Evolutionary conservation across 2,797 vertebrate species (phyloP), one percentile per base, ranked within the genome.

Genomic region (Enteromius mattozi): DNA sequence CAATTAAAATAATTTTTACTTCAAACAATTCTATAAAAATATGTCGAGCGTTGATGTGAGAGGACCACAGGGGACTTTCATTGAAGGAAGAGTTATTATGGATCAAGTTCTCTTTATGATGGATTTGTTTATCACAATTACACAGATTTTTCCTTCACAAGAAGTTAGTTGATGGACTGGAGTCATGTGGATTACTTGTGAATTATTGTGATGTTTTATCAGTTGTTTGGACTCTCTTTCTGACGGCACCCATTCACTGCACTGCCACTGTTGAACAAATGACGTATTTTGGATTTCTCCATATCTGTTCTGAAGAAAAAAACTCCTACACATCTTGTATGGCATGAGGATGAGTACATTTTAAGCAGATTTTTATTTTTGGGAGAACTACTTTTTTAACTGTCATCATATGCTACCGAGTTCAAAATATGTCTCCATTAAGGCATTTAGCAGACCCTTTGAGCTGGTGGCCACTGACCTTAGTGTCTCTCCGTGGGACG

Each of bases 401-500:
- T 30, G 33, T 33, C 16, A 51, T 33, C 6, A 74, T 54, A 75
- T 74, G 8, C 71, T 7, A 35, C 27, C 17, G 35, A 54, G 51
- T 75, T 5, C 51, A 35, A 75, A 51, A 75, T 6, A 8, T 35
- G 47, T 72, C 45, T 72, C 2, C 16, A 72, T 33, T 49, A 72
- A 6, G 17, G 14, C 4, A 42, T 59, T 42, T 19, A 30, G 16
- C n/a, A 33, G 51, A 63, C 9, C 1, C 35, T 27, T 30, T 24
- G 4, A 24, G 2, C 45, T 27, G 33, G 45, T 68, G 33, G 17
- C 17, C 19, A 21, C 75, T 61, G 33, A 87, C 86, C 84, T 78
- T 49, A 35, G 35, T 27, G 37, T 75, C 68, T 76, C 63, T 89
- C 71, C 63, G 7, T 16, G 49, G 54, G 42, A 47, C n/a, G 1